Conservation (phyloP, 2,797 vertebrate genomes). For the Scyliorhinus canicula region DNA sequence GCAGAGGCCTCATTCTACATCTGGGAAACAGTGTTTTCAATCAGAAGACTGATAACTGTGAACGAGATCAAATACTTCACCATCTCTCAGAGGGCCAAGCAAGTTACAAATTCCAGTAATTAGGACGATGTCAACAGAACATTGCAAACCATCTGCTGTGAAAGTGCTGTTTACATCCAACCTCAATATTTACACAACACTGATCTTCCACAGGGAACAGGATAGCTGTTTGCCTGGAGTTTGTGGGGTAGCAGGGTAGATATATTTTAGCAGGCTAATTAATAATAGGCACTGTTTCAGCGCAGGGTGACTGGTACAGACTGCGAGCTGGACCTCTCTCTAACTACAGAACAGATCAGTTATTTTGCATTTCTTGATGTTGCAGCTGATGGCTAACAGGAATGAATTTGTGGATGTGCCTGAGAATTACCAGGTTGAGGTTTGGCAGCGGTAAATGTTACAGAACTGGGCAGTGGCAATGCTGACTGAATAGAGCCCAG, state of each 20-base stretch:
- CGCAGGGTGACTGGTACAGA: background rate
- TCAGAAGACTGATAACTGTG: conserved; percentile 73
- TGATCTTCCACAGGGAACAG: conserved; percentile 71
- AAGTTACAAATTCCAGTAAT: conserved; percentile 56
- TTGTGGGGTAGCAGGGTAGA: conserved; percentile 69
- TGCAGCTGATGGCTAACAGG: background rate
- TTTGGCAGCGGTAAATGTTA: background rate
- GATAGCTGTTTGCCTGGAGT: conserved; percentile 71
- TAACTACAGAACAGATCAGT: background rate
- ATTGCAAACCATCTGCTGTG: conserved; percentile 80
- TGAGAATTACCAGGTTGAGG: background rate
- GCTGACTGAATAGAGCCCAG: background rate
- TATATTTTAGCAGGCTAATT: conserved; percentile 81
- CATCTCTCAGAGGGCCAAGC: conserved; percentile 60
- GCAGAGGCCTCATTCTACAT: conserved; percentile 63
- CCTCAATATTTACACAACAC: conserved; percentile 89
- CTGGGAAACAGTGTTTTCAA: conserved; percentile 75
- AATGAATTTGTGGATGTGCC: background rate
- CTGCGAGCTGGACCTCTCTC: background rate
- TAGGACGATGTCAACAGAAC: conserved; percentile 66
- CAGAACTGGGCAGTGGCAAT: background rate
- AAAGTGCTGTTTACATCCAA: conserved; percentile 77
- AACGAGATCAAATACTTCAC: conserved; percentile 57
- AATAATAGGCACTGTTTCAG: conserved; percentile 59
- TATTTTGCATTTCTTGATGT: background rate